Evolutionary conservation across 1,140 invertebrate species (phyloP).

Genomic region (Ceratina australensis): DNA sequence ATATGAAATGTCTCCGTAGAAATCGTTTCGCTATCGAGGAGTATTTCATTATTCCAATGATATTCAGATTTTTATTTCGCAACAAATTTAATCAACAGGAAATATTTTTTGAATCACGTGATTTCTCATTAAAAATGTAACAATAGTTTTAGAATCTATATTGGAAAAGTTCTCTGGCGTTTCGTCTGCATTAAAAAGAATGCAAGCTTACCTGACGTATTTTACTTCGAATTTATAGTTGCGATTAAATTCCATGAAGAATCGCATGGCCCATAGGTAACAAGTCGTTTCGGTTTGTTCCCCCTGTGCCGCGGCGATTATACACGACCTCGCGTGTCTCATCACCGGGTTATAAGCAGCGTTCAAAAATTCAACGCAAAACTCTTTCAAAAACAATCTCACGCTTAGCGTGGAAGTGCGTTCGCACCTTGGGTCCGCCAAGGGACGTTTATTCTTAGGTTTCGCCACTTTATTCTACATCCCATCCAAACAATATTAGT

Average conservation of each 20-base stretch:
- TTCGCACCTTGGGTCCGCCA: constrained; percentile 80
- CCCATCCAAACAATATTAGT: background rate
- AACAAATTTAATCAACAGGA: background rate
- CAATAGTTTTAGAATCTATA: no score
- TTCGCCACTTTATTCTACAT: constrained; percentile 82
- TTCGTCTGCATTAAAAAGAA: constrained; percentile 16
- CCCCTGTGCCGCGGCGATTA: constrained; percentile 63
- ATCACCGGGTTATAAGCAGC: constrained; percentile 96
- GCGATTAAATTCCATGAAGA: constrained; percentile 99
- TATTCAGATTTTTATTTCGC: background rate
- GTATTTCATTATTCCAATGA: no score
- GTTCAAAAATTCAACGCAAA: constrained; percentile 95
- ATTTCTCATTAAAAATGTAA: no score
- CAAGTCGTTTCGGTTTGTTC: constrained; percentile 92
- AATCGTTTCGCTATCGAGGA: constrained; percentile 89
- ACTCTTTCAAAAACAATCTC: constrained; percentile 94
- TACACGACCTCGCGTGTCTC: constrained; percentile 85
- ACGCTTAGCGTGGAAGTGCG: constrained; percentile 90
- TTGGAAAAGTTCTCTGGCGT: constrained; percentile 3
- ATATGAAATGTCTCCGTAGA: constrained; percentile 95
- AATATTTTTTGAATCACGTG: background rate
- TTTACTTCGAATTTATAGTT: constrained; percentile 91
- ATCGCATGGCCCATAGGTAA: constrained; percentile 95
- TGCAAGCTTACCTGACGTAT: constrained; percentile 87
- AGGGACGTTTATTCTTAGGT: constrained; percentile 84